Conservation (phyloP, 2,888 invertebrate genomes). For the Tipula confusa region DNA sequence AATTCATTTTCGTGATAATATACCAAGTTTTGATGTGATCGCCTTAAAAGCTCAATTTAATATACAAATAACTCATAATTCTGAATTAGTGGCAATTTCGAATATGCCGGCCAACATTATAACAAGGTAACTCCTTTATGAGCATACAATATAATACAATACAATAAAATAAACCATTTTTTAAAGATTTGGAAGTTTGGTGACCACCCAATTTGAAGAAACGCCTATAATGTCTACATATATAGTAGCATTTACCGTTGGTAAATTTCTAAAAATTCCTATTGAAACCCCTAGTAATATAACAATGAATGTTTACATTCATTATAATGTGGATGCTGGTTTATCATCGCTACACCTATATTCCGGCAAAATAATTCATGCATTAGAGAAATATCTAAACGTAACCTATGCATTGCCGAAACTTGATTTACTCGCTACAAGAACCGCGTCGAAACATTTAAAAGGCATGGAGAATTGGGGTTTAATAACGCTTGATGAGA, state of each 20-base stretch:
- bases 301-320: not conserved
- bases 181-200: not conserved
- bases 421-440: not conserved
- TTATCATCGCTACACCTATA: not conserved
- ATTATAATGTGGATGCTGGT: not conserved
- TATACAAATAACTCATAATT: not conserved
- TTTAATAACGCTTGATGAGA: not conserved
- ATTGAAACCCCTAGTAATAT: not conserved
- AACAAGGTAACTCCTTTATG: not conserved
- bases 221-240: not conserved
- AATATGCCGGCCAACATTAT: not conserved
- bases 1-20: not conserved
- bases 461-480: slow-evolving; percentile 26
- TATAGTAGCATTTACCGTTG: not conserved
- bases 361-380: not conserved
- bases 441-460: not conserved
- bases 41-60: not conserved
- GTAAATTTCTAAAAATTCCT: not conserved
- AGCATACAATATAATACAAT: not conserved
- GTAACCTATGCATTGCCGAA: not conserved
- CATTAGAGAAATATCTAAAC: not conserved
- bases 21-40: not conserved
- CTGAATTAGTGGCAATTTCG: not conserved
- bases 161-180: not conserved
- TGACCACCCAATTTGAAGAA: not conserved